These are phyloP conservation scores for Eutolmus rufibarbis DNA, from an alignment of 2,888 invertebrate genomes.

Conservation along the genomic window DNA sequence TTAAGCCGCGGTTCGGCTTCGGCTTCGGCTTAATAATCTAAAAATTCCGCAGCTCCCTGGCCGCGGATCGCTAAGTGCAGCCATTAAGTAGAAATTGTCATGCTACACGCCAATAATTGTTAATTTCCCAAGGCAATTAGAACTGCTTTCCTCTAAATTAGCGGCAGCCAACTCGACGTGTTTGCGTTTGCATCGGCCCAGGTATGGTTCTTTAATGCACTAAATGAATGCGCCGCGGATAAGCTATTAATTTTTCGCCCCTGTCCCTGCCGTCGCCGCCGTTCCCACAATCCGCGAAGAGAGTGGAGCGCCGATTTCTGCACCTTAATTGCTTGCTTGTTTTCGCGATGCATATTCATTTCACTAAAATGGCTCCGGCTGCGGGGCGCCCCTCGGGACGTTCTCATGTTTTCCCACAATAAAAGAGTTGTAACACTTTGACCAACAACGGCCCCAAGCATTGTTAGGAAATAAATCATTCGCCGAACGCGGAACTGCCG, in stretches of 20 bases:
- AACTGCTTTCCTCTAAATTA: slow-evolving; percentile 13
- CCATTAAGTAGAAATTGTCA: slow-evolving; percentile 8
- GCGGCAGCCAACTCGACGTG: background rate
- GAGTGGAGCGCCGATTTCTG: background rate
- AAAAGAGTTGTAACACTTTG: background rate
- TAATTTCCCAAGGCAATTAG: slow-evolving; percentile 28
- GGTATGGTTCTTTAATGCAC: background rate
- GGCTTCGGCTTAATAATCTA: slow-evolving; percentile 1
- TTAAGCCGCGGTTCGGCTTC: background rate
- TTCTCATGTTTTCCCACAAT: background rate
- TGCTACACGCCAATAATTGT: slow-evolving; percentile 28
- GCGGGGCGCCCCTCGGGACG: background rate
- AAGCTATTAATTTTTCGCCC: background rate
- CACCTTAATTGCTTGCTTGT: background rate
- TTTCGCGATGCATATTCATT: background rate
- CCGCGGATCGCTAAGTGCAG: background rate
- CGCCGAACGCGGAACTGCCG: background rate
- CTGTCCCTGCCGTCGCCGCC: background rate
- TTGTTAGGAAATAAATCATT: background rate
- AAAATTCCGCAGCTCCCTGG: background rate
- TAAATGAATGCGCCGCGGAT: background rate
- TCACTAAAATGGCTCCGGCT: background rate
- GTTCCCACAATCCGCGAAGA: background rate
- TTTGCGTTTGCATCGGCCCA: background rate
- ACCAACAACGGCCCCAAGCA: background rate